Conservation (phyloP, 2,797 vertebrate genomes). For the Cirrhinus mrigala region DNA sequence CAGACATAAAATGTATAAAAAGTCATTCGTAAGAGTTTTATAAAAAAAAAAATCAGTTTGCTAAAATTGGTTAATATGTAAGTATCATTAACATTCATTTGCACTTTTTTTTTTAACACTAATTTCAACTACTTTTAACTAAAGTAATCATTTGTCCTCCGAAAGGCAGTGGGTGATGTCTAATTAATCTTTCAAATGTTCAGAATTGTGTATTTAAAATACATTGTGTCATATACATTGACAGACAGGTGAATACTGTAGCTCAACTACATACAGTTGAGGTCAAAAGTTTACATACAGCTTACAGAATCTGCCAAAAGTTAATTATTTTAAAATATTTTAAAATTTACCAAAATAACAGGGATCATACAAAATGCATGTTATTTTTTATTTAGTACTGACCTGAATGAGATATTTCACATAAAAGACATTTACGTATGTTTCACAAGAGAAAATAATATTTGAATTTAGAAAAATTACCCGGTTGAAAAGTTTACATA, state of each 20-base stretch:
- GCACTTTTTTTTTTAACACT: not conserved
- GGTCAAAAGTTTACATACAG: too few relatives aligned
- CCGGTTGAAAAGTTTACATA: too few relatives aligned
- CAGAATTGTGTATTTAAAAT: not conserved
- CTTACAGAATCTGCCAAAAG: too few relatives aligned
- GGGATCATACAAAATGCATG: too few relatives aligned
- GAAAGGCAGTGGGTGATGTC: not conserved
- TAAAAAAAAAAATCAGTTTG: not conserved
- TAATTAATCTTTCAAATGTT: not conserved
- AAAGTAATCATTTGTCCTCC: not conserved
- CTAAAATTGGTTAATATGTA: not conserved
- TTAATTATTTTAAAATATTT: too few relatives aligned
- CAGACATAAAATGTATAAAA: not conserved
- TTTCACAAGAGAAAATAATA: too few relatives aligned
- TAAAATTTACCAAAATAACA: too few relatives aligned
- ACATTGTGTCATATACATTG: not conserved
- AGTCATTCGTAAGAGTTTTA: not conserved
- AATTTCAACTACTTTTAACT: not conserved
- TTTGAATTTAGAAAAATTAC: too few relatives aligned
- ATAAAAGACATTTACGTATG: too few relatives aligned
- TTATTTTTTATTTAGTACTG: too few relatives aligned
- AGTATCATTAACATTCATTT: not conserved
- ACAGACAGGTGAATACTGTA: not conserved
- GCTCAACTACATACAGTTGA: too few relatives aligned
- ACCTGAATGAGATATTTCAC: too few relatives aligned